A percentile compares a stretch with the other conserved stretches of the same genome.
These are phyloP conservation scores for Mormyrus proboscirostris DNA, from an alignment of 2,797 vertebrate genomes.

Conservation along the genomic window DNA sequence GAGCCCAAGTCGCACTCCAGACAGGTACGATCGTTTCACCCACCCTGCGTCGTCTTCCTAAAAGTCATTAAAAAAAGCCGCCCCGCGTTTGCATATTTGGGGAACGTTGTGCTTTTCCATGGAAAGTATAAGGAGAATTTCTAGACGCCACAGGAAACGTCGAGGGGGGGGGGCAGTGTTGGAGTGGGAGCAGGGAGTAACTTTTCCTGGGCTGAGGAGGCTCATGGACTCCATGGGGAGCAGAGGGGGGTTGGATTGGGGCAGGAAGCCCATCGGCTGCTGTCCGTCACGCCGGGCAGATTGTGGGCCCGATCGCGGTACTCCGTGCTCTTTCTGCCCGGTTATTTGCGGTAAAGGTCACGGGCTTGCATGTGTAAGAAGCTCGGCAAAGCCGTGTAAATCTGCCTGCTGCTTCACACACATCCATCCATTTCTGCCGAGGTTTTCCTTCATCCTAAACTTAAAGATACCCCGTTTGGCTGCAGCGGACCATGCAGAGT, in stretches of 20 bases:
- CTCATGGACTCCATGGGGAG: neutral
- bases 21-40: slow-evolving; percentile 69
- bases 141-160: neutral
- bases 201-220: neutral
- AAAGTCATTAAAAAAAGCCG: neutral
- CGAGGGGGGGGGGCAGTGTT: neutral
- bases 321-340: neutral
- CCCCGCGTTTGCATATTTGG: neutral
- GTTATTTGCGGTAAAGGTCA: neutral
- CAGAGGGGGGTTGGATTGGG: neutral
- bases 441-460: neutral
- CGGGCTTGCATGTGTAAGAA: neutral
- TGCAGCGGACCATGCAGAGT: neutral
- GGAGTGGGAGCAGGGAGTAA: neutral
- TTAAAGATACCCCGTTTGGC: neutral
- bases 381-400: neutral
- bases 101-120: neutral
- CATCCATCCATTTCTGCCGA: neutral
- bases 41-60: neutral
- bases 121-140: neutral
- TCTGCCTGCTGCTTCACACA: neutral
- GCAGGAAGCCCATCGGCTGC: neutral
- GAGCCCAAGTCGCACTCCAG: slow-evolving; percentile 94
- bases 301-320: neutral
- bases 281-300: neutral